Evolutionary conservation across 2,113 vertebrate genomes (phyloP).

Genomic region (human): DNA sequence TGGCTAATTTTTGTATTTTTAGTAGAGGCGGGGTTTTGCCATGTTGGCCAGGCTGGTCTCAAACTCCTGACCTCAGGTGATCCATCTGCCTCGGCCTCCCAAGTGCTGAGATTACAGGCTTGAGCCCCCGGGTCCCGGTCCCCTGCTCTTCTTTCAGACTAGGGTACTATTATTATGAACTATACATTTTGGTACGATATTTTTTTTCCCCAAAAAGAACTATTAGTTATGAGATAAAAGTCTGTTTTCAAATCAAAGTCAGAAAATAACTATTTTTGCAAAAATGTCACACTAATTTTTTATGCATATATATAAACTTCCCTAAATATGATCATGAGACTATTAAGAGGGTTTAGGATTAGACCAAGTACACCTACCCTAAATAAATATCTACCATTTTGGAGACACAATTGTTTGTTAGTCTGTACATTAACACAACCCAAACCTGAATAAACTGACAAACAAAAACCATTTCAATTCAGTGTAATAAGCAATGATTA

Average conservation of each 20-base stretch:
- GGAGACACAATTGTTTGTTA: not conserved
- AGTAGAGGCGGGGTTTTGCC: not conserved
- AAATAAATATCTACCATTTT: not conserved
- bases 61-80: not conserved
- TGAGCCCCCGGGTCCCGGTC: too few relatives aligned
- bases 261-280: not conserved
- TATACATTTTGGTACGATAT: not conserved
- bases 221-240: not conserved
- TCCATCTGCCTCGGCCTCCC: not conserved
- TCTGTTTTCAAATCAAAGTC: constrained; percentile 1
- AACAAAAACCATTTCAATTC: not conserved
- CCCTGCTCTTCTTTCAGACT: not conserved
- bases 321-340: not conserved
- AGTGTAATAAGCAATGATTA: not conserved
- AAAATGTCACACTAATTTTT: not conserved
- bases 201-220: not conserved
- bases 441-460: not conserved
- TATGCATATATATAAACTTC: not conserved
- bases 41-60: not conserved
- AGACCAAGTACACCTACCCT: not conserved
- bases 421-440: not conserved
- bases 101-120: not conserved
- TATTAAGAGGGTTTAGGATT: not conserved
- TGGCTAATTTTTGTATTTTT: not conserved
- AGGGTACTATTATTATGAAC: not conserved